Evolutionary conservation across 2,797 vertebrate genomes (phyloP).

Genomic region (Masticophis lateralis): DNA sequence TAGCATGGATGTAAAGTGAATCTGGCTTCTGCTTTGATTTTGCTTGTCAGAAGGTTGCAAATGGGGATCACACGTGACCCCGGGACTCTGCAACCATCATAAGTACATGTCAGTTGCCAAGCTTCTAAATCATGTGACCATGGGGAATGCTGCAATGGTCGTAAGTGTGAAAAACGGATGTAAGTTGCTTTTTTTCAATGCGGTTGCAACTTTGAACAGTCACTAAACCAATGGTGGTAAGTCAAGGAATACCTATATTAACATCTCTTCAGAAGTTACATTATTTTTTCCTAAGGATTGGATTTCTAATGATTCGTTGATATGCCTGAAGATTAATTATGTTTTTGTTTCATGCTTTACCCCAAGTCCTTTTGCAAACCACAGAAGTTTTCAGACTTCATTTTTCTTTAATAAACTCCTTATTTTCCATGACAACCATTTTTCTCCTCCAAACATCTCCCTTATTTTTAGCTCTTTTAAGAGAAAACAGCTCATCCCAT

Average conservation of each 20-base stretch:
- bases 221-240: too few relatives aligned
- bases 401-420: background rate
- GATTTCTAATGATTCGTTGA: background rate
- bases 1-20: too few relatives aligned
- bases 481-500: background rate
- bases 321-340: background rate
- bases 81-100: too few relatives aligned
- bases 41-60: too few relatives aligned
- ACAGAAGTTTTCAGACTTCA: background rate
- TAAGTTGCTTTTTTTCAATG: too few relatives aligned
- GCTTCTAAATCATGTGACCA: too few relatives aligned
- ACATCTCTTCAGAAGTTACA: background rate
- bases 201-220: too few relatives aligned
- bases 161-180: too few relatives aligned
- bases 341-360: background rate
- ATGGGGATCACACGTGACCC: too few relatives aligned
- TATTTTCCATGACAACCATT: background rate
- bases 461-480: background rate
- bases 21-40: too few relatives aligned
- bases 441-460: background rate
- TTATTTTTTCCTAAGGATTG: background rate
- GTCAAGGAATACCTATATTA: background rate
- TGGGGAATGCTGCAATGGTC: too few relatives aligned
- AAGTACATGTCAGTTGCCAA: too few relatives aligned
- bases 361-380: background rate